phyloP scores from a whole-genome alignment of 2,113 vertebrate species.

The Phaetusa simplex region DNA sequence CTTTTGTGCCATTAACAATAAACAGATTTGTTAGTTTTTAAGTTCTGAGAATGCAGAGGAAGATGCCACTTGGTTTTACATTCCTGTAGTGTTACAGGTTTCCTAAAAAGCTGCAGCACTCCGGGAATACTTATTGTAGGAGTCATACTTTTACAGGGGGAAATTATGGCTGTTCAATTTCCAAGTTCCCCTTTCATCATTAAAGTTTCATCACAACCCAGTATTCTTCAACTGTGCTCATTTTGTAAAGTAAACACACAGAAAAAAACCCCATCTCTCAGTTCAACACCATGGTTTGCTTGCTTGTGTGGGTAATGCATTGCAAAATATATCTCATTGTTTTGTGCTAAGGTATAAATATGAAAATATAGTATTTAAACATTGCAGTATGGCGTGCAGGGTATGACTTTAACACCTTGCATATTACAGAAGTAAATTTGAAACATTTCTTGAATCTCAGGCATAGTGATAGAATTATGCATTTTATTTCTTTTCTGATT shows the following conservation, averaged over 20 bases:
- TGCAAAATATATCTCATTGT: neutral
- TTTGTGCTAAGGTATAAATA: neutral
- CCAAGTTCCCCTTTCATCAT: neutral
- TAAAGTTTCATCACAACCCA: neutral
- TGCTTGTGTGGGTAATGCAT: neutral
- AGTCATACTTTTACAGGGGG: neutral
- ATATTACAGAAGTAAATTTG: neutral
- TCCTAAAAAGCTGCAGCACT: neutral
- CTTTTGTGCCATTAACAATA: neutral
- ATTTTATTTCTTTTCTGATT: slow-evolving; percentile 13
- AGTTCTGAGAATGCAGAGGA: neutral
- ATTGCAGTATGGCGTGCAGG: neutral
- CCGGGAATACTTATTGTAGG: neutral
- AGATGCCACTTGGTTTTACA: neutral
- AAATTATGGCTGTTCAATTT: neutral
- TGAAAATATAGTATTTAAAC: slow-evolving; percentile 2
- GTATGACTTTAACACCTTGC: neutral
- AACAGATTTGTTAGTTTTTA: neutral
- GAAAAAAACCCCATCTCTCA: neutral
- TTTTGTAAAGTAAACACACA: neutral
- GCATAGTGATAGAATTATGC: neutral
- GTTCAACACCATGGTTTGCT: neutral
- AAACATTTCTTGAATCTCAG: neutral
- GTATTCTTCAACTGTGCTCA: neutral
- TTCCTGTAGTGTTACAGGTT: neutral